These are phyloP conservation scores for Lucilia sericata DNA, from an alignment of 1,140 invertebrate species.

Conservation along the genomic window DNA sequence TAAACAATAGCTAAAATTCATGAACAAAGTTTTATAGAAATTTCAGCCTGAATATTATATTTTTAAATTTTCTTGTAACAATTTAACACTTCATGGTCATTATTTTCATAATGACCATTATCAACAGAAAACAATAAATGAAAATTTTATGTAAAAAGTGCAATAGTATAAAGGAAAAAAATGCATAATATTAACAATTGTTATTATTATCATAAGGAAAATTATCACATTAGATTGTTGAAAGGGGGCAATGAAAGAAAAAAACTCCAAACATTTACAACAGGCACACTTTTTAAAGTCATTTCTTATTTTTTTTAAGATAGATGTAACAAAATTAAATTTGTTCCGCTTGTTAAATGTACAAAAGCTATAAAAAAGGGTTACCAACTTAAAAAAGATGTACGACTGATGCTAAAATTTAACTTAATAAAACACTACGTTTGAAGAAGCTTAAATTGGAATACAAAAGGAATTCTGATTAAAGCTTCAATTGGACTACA, in stretches of 20 bases:
- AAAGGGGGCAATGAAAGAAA: background rate
- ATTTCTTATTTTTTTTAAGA: background rate
- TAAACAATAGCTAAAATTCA: too few relatives aligned
- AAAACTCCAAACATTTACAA: background rate
- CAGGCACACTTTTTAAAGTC: constrained; percentile 14
- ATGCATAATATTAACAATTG: constrained; percentile 4
- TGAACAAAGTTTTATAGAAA: too few relatives aligned
- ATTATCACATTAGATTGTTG: background rate
- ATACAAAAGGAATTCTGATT: too few relatives aligned
- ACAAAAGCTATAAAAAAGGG: background rate
- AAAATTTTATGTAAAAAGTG: background rate
- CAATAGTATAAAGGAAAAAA: background rate
- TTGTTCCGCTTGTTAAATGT: background rate
- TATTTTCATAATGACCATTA: constrained; percentile 2
- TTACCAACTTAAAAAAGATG: background rate
- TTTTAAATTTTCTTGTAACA: background rate
- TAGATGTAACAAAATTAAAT: background rate
- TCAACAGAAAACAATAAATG: background rate
- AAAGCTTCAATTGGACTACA: too few relatives aligned
- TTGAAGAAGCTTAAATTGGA: background rate
- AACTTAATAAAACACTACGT: too few relatives aligned
- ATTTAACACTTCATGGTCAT: constrained; percentile 16
- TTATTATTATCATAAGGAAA: background rate
- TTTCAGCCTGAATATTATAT: background rate
- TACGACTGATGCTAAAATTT: too few relatives aligned